Conservation (phyloP, 2,797 vertebrate species). For the Pangasius macronema region DNA sequence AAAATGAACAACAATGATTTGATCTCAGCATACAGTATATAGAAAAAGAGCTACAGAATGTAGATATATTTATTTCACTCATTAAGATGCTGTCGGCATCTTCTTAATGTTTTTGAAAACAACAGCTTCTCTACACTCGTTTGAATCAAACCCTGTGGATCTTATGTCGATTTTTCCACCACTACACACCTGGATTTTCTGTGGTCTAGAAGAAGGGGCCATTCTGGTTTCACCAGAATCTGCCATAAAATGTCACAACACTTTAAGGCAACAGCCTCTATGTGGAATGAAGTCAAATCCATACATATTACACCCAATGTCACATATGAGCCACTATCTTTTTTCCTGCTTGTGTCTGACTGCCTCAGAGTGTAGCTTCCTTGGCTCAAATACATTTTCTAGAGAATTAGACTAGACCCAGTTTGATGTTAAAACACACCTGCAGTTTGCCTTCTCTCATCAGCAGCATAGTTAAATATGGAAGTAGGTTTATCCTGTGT, state of each 20-base stretch:
- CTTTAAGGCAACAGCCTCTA: neutral
- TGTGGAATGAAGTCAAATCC: slow-evolving; percentile 22
- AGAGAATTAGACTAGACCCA: slow-evolving; percentile 12
- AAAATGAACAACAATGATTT: neutral
- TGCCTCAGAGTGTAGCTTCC: neutral
- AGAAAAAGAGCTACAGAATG: too few species aligned
- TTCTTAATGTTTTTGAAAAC: neutral
- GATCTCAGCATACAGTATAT: neutral
- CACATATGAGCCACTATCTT: neutral
- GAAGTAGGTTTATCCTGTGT: slow-evolving; percentile 1
- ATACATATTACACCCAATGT: slow-evolving; percentile 10
- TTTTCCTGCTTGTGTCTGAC: neutral
- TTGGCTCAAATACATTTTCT: neutral
- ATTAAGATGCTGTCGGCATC: neutral
- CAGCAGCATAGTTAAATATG: slow-evolving; percentile 1
- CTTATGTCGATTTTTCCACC: neutral
- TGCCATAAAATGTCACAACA: neutral
- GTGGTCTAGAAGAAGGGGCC: neutral
- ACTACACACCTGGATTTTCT: neutral
- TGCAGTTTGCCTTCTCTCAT: neutral
- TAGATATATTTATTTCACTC: neutral
- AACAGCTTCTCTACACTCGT: neutral
- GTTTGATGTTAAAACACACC: slow-evolving; percentile 7
- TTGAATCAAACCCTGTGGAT: neutral
- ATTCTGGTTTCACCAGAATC: neutral